Base-by-base conservation (phyloP, 2,888 invertebrate genomes). In the Conomelus anceps region DNA sequence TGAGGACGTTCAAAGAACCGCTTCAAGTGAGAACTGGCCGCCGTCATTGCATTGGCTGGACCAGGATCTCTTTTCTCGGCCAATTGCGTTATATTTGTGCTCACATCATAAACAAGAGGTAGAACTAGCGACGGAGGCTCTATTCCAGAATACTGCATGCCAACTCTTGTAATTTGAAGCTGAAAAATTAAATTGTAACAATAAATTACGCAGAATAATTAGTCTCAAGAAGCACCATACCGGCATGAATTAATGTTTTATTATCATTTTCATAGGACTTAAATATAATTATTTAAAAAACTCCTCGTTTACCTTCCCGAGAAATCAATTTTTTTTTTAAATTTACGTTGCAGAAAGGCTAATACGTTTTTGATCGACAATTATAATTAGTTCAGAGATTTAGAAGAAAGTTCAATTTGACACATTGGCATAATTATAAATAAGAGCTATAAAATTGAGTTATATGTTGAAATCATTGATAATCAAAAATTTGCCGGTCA, bases 61-160 rank as follows among this genome's bases (percentile, higher is more conserved):
- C 94, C 94, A 3, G 95, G 94, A 91, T 97, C 97, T 86, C 97
- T 95, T 92, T 97, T 96, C 93, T 98, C 98, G 0, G 98, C 97
- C 90, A 98, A 94, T 92, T 97, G 97, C 9, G 98, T 98, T 86
- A 96, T 94, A 93, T 99, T 99, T 86, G 96, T 96, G 91, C 95
- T 96, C 91, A 97, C 96, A 93, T 99, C 98, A 93, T 99, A 98
- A 86, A 99, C 97, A 90, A 99, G 94, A 1, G 99, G 98, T 90
- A 99, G 94, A 22, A 98, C 97, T 89, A 99, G 93, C 0, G 96
- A 95, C 22, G 96, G 95, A 4, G 96, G 95, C 91, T 97, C 96
- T 91, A 95, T 95, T 89, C 94, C 94, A 22, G 94, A 94, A 92
- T 95, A 95, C 86, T 95, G 95, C 85, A 94, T 93, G 84, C 94